Percentiles rank a stretch among this genome's conserved stretches.
Evolutionary conservation across 2,888 invertebrate genomes (phyloP).

Genomic region (Aspidiotus destructor): DNA sequence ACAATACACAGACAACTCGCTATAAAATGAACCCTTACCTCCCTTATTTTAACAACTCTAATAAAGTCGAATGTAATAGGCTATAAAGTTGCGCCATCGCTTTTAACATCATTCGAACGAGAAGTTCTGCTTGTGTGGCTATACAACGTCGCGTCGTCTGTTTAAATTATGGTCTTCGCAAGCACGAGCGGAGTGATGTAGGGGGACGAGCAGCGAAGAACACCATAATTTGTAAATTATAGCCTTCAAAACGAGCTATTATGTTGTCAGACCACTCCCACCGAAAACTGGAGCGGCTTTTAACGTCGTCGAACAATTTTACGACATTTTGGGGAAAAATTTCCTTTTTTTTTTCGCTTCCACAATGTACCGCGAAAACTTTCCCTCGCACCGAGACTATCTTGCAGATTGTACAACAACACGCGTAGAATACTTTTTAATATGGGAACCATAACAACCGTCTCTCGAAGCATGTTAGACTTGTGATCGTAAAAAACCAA

Average conservation of each 20-base stretch:
- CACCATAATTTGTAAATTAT: constrained; percentile 32
- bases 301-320: constrained; percentile 17
- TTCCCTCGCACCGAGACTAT: too few relatives aligned
- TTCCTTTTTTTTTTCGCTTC: background rate
- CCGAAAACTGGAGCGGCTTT: constrained; percentile 1
- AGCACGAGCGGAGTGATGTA: background rate
- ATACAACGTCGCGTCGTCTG: constrained; percentile 5
- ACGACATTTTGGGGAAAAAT: constrained; percentile 21
- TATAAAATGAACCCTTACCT: constrained; percentile 22
- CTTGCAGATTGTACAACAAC: too few relatives aligned
- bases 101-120: constrained; percentile 21
- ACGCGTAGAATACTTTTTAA: too few relatives aligned
- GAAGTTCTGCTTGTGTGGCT: constrained; percentile 22
- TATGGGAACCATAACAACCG: too few relatives aligned
- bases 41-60: constrained; percentile 30
- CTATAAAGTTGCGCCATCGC: constrained; percentile 29
- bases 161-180: constrained; percentile 12
- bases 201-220: background rate
- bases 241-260: constrained; percentile 31
- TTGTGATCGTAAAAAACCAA: too few relatives aligned
- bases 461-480: too few relatives aligned
- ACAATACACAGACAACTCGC: too few relatives aligned
- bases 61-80: constrained; percentile 31
- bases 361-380: too few relatives aligned
- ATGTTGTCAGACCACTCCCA: constrained; percentile 28